Percentiles rank a stretch among this genome's conserved stretches.
phyloP scores from a whole-genome alignment of 2,113 vertebrate genomes.

The Sceloporus undulatus region DNA sequence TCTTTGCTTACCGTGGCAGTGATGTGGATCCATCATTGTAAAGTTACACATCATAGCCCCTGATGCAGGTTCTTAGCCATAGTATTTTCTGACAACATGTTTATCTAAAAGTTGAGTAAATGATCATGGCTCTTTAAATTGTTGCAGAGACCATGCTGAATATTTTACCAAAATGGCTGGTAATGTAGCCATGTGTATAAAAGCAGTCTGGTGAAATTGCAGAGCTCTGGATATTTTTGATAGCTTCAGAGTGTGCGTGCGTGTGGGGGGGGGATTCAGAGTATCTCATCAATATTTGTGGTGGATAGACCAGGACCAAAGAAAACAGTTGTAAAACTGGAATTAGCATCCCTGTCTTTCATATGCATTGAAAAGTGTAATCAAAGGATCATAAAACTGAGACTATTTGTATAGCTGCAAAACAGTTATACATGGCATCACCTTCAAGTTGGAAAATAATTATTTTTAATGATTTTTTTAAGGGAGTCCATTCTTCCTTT shows the following conservation, averaged over 20 bases:
- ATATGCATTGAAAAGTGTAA: slow-evolving; percentile 60
- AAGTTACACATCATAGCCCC: no score
- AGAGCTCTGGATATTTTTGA: slow-evolving; percentile 51
- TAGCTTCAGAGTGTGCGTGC: slow-evolving; percentile 55
- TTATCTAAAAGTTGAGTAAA: slow-evolving; percentile 47
- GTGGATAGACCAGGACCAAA: slow-evolving; percentile 9
- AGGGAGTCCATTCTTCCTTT: slow-evolving; percentile 24
- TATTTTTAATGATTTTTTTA: slow-evolving; percentile 48
- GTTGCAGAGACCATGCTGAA: slow-evolving; percentile 36
- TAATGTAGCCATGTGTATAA: slow-evolving; percentile 19
- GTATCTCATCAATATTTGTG: slow-evolving; percentile 62
- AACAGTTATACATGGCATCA: slow-evolving; percentile 30
- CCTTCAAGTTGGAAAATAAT: slow-evolving; percentile 41
- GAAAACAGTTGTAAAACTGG: slow-evolving; percentile 34
- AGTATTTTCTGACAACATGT: background rate
- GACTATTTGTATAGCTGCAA: slow-evolving; percentile 18
- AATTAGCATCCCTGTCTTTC: slow-evolving; percentile 50
- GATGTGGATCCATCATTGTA: no score
- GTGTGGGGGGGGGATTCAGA: background rate
- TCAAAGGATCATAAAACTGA: slow-evolving; percentile 51
- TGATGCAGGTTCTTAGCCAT: no score
- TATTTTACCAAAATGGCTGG: slow-evolving; percentile 44
- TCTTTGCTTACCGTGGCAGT: no score
- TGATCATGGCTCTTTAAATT: background rate
- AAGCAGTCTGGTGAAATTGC: slow-evolving; percentile 48